Base-by-base conservation (phyloP, 2,888 invertebrate species). In the Drosophila tanythrix region DNA sequence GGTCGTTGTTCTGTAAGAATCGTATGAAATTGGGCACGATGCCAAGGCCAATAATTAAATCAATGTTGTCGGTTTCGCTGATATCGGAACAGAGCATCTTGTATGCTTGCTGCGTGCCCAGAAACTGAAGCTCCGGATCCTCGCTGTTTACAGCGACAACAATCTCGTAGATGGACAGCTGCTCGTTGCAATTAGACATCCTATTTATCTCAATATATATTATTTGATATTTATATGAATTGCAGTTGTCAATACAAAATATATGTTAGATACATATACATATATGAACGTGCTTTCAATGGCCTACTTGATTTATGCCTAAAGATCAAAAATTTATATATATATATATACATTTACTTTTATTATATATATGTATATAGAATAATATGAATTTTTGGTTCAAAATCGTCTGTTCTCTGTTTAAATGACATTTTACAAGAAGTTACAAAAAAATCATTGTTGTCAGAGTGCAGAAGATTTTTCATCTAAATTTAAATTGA, bases 51-150 rank as follows among this genome's bases (percentile, higher is more conserved):
- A 99, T 97, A 95, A 99, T 96, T 29, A 95, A 93, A 86, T 97
- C 96, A 84, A 99, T 98, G 33, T 31, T 10, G 31, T 33, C 1
- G 0, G 99, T 99, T 0, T 99, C 99, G 93, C 97, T 97, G 81
- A 96, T 95, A 90, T 98, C 97, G 18, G 96, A 94, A 62, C 98
- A 98, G 1, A 99, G 94, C 92, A 97, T 96, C 88, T 98, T 97
- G 8, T 99, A 95, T 11, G 97, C 97, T 0, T 96, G 95, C 76
- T 97, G 96, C 0, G 97, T 97, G 0, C 97, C 96, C 48, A 94
- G 90, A 8, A 97, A 95, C 90, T 96, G 96, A 5, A 94, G 89
- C 0, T 94, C 91, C 35, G 95, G 93, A 91, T 97, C 96, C 0
- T 92, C 83, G 18, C 95, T 95, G 76, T 95, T 94, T 93, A 98